Evolutionary conservation across 1,140 invertebrate genomes (phyloP), one percentile per base, ranked within the genome.

Genomic region (Leptestheria dahalacensis): DNA sequence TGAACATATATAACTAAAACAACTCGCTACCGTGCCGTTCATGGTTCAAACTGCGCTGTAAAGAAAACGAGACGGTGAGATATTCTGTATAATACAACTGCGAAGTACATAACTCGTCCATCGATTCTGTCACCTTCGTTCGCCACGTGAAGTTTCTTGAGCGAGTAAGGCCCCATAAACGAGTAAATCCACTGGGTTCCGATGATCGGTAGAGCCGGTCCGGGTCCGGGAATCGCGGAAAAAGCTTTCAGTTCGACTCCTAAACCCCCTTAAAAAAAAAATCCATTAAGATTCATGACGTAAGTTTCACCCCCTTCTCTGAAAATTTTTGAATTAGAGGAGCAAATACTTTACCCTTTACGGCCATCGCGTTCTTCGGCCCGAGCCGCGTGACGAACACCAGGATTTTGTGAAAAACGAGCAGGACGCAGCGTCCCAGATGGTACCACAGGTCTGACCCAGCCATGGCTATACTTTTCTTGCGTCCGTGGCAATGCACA

Each of bases 181-280:
- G 73, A 77, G 68, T 85, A 90, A 18, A 84, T 79, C 88, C 87
- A 91, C 50, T 79, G 77, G 3, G 86, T 88, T 1, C 88, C 88
- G n/a, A 91, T 64, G 21, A 88, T 70, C 0, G 87, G 86, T 20
- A 90, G 66, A 6, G 67, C 65, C 0, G 80, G 67, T 21, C 75
- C 68, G 0, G 87, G 87, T n/a, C 87, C 87, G 0, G 87, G 88
- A 15, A 91, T 77, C 28, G 63, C 21, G 3, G 61, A 51, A 3
- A 69, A 60, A 11, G 55, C n/a, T 49, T 53, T 46, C 23, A 2
- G 33, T 24, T 41, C 33, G 23, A 11, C 21, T 23, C 24, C 48
- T 59, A 55, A 23, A n/a, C 26, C 25, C 23, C 25, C 52, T 54
- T 26, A 54, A 54, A 6, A 24, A 41, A 41, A 41, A 41, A 41